Conservation (phyloP, 2,888 invertebrate species). For the Camponotus fellah region DNA sequence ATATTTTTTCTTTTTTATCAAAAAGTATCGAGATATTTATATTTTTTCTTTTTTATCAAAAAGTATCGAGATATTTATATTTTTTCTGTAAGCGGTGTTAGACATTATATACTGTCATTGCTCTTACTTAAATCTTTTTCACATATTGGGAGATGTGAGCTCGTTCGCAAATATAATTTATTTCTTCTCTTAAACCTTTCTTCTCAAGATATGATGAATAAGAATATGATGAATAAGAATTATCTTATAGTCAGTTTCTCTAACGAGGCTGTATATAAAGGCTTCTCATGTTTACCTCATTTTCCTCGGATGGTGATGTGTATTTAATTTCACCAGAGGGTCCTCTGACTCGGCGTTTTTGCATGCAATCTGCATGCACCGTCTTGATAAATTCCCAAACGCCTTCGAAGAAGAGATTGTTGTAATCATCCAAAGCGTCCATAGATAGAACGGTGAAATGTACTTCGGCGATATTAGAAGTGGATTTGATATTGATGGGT, state of each 20-base stretch:
- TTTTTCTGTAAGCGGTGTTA: neutral
- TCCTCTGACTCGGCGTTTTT: slow-evolving; percentile 90
- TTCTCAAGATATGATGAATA: neutral
- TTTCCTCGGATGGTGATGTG: slow-evolving; percentile 86
- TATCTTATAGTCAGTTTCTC: neutral
- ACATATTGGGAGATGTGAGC: neutral
- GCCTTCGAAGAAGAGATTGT: slow-evolving; percentile 94
- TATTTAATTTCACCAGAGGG: slow-evolving; percentile 93
- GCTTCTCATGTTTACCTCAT: slow-evolving; percentile 85
- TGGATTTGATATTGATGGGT: slow-evolving; percentile 92
- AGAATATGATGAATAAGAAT: neutral
- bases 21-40: neutral
- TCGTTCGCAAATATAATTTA: neutral
- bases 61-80: neutral
- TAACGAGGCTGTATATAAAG: neutral
- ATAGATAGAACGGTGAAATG: slow-evolving; percentile 94
- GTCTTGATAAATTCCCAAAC: slow-evolving; percentile 93
- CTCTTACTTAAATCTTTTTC: neutral
- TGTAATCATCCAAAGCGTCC: slow-evolving; percentile 95
- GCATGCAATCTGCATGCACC: slow-evolving; percentile 89
- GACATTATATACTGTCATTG: neutral
- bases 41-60: neutral
- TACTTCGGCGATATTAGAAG: slow-evolving; percentile 92
- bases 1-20: neutral
- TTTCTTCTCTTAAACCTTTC: neutral